Evolutionary conservation across 2,888 invertebrate species (phyloP).

Genomic region (Adelphocoris suturalis): DNA sequence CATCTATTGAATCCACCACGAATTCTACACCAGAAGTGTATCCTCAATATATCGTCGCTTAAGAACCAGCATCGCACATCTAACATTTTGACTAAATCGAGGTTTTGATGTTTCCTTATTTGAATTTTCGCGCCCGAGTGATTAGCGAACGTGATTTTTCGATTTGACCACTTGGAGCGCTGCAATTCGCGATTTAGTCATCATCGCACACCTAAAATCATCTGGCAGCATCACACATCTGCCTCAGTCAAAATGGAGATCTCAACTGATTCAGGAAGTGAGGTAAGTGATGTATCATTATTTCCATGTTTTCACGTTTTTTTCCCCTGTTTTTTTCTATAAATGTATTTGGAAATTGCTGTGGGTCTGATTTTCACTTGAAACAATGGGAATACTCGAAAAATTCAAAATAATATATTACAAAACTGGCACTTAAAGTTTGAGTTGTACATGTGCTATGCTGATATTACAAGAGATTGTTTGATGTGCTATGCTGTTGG

Average conservation of each 20-base stretch:
- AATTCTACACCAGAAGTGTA: too few species aligned
- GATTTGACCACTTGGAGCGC: neutral
- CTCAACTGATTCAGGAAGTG: too few species aligned
- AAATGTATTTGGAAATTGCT: too few species aligned
- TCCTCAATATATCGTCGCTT: neutral
- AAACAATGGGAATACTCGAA: too few species aligned
- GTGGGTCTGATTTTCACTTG: too few species aligned
- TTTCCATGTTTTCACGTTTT: too few species aligned
- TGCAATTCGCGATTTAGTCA: constrained; percentile 35
- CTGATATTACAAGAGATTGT: neutral
- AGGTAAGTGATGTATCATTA: too few species aligned
- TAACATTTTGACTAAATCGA: constrained; percentile 12
- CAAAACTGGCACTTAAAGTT: neutral
- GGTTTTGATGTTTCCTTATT: constrained; percentile 17
- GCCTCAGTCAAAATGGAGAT: too few species aligned
- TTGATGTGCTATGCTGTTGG: too few species aligned
- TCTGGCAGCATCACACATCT: too few species aligned
- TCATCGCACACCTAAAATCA: constrained; percentile 6
- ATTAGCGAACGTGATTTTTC: neutral
- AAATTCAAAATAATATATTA: neutral
- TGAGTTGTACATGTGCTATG: constrained; percentile 22
- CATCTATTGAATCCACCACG: too few species aligned
- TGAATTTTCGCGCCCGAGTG: constrained; percentile 10
- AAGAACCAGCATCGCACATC: constrained; percentile 14
- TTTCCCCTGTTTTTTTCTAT: too few species aligned